A percentile compares a stretch with the other conserved stretches of the same genome.
Conservation (phyloP, 2,113 vertebrate genomes). For the Lophura nycthemera region DNA sequence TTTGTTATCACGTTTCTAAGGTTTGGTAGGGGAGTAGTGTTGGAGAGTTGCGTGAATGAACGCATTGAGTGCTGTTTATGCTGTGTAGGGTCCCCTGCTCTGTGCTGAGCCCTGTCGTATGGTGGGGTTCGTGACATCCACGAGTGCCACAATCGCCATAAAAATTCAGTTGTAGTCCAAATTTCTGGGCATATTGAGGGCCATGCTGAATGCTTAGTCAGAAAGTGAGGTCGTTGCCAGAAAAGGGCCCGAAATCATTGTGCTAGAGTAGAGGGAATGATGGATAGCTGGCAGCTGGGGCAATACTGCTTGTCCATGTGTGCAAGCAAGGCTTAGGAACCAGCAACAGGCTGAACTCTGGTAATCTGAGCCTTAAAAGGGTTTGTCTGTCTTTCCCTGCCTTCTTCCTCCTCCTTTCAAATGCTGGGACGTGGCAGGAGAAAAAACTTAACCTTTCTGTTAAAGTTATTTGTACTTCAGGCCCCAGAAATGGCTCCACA, state of each 20-base stretch:
- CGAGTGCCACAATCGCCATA: not conserved
- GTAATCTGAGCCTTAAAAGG: not conserved
- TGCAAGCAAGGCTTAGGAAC: not conserved
- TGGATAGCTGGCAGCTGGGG: not conserved
- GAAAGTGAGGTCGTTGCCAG: not conserved
- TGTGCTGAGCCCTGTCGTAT: accelerated
- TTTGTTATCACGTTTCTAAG: not conserved
- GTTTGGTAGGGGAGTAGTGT: not conserved
- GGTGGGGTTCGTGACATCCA: not conserved
- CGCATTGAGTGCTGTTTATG: accelerated
- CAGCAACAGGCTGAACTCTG: not conserved
- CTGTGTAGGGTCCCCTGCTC: not conserved
- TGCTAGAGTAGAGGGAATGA: not conserved
- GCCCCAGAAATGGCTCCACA: not conserved
- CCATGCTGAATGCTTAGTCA: not conserved
- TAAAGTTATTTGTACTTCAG: slow-evolving; percentile 12
- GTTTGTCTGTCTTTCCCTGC: not conserved
- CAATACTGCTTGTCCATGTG: not conserved
- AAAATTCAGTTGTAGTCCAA: not conserved
- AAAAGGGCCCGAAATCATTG: not conserved
- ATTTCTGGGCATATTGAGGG: not conserved
- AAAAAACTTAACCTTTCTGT: slow-evolving; percentile 16
- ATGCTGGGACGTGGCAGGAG: not conserved
- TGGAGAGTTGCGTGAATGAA: not conserved
- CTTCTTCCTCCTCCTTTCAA: not conserved